phyloP scores from a whole-genome alignment of 2,888 invertebrate genomes.

The Apocheima hispidaria region DNA sequence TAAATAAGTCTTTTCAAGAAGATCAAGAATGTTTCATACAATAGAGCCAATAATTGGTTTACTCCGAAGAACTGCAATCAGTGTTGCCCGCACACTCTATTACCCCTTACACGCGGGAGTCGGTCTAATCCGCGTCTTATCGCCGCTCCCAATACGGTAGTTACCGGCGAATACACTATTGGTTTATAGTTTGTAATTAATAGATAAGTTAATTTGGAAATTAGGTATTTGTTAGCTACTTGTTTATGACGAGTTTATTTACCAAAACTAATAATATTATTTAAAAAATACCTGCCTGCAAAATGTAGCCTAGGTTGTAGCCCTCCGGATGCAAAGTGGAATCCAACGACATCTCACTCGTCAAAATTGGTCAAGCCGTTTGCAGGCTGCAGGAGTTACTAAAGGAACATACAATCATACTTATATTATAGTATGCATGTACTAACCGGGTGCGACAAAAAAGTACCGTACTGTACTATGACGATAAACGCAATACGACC shows the following conservation, averaged over 20 bases:
- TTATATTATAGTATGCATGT: too few relatives aligned
- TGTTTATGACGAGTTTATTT: neutral
- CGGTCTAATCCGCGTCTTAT: conserved; percentile 45
- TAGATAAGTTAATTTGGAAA: neutral
- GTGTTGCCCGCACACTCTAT: conserved; percentile 21
- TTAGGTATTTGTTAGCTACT: neutral
- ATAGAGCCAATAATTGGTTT: conserved; percentile 6
- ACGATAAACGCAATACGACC: too few relatives aligned
- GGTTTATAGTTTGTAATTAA: conserved; percentile 2
- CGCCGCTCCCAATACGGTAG: conserved; percentile 40
- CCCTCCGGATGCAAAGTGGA: too few relatives aligned
- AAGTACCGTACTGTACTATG: too few relatives aligned
- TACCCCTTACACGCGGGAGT: conserved; percentile 27
- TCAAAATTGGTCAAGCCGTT: too few relatives aligned
- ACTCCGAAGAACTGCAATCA: conserved; percentile 17
- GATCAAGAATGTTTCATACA: neutral
- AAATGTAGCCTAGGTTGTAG: too few relatives aligned
- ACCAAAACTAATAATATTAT: too few relatives aligned
- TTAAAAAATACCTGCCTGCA: too few relatives aligned
- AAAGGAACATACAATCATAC: too few relatives aligned
- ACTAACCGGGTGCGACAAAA: too few relatives aligned
- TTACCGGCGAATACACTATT: neutral
- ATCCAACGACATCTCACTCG: too few relatives aligned
- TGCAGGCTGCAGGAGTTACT: too few relatives aligned
- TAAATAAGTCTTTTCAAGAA: neutral